phyloP scores from a whole-genome alignment of 1,140 invertebrate species.

The Stegodyphus dumicola region DNA sequence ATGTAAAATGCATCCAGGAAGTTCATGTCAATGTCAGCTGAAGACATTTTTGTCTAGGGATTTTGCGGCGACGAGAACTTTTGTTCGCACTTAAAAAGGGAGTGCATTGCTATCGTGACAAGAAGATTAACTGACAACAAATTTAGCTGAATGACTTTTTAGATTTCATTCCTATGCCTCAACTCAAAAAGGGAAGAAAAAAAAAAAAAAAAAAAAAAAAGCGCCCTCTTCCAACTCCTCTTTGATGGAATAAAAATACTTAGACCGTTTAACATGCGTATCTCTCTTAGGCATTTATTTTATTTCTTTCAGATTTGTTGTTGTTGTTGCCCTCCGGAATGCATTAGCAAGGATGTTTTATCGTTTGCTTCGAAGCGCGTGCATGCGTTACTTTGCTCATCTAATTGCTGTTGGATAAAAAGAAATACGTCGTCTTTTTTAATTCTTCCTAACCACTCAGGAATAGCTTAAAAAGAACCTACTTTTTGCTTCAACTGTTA shows the following conservation, averaged over 20 bases:
- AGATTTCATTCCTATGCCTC: no score
- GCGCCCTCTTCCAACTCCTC: not conserved
- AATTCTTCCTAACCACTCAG: no score
- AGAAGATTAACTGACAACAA: conserved; percentile 15
- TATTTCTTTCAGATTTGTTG: not conserved
- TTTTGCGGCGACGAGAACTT: not conserved
- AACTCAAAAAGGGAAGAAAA: not conserved
- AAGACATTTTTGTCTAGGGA: no score
- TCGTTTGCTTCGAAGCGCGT: not conserved
- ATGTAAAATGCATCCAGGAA: no score
- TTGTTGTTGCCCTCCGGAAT: not conserved
- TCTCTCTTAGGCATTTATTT: not conserved
- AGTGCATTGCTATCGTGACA: conserved; percentile 22
- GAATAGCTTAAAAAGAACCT: no score
- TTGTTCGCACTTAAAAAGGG: conserved; percentile 8
- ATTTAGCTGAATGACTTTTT: not conserved
- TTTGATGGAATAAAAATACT: conserved; percentile 8
- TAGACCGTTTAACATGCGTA: not conserved
- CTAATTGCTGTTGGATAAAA: no score
- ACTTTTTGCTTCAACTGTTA: no score
- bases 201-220: not conserved
- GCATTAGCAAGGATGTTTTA: not conserved
- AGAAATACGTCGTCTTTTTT: no score
- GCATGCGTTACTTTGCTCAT: no score
- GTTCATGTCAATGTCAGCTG: no score